These are phyloP conservation scores for Eristalis tenax DNA, from an alignment of 2,888 invertebrate species.

Conservation along the genomic window DNA sequence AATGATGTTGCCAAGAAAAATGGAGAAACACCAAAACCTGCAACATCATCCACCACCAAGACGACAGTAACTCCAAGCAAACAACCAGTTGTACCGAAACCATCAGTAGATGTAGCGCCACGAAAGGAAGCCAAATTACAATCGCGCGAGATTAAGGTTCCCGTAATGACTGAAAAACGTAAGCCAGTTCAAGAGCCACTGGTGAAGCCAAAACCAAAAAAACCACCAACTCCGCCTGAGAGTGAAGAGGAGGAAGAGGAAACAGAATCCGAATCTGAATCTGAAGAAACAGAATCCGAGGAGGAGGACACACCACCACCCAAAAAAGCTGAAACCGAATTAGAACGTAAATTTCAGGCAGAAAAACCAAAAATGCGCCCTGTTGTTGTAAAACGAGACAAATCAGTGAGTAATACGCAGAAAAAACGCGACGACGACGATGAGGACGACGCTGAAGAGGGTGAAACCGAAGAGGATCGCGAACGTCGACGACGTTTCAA, in stretches of 20 bases:
- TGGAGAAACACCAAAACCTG: conserved; percentile 73
- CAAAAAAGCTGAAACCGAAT: conserved; percentile 77
- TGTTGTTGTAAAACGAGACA: conserved; percentile 79
- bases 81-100: conserved; percentile 35
- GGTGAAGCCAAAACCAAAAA: conserved; percentile 76
- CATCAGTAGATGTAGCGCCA: conserved; percentile 49
- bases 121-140: conserved; percentile 73
- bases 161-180: conserved; percentile 76
- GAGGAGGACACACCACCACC: conserved; percentile 73
- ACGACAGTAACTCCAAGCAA: conserved; percentile 46
- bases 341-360: conserved; percentile 79
- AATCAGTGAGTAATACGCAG: conserved; percentile 75
- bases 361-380: conserved; percentile 80
- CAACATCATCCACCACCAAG: conserved; percentile 33
- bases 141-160: conserved; percentile 80
- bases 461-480: conserved; percentile 79
- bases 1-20: conserved; percentile 73
- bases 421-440: conserved; percentile 77
- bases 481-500: conserved; percentile 79
- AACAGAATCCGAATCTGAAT: conserved; percentile 73
- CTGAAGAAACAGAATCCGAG: conserved; percentile 72
- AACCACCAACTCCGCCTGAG: conserved; percentile 78
- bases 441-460: conserved; percentile 78
- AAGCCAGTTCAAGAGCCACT: conserved; percentile 74
- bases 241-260: conserved; percentile 74